Conservation (phyloP, 2,113 vertebrate species). For the Grammomys surdaster region DNA sequence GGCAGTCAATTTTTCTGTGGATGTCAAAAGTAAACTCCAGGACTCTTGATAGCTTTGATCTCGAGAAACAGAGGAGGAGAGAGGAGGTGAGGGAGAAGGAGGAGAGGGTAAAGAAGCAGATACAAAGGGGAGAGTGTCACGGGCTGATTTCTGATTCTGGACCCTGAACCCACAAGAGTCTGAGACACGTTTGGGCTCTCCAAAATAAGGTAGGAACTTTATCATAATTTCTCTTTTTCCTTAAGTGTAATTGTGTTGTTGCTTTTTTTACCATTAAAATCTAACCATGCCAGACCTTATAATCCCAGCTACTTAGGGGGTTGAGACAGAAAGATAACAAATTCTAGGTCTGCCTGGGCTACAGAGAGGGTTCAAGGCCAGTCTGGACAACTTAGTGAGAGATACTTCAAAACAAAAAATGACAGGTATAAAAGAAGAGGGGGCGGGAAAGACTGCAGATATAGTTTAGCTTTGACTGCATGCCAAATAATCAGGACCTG, state of each 20-base stretch:
- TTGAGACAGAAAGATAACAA: not conserved
- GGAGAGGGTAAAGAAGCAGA: not conserved
- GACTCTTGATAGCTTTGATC: not conserved
- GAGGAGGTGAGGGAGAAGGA: not conserved
- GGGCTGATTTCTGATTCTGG: not conserved
- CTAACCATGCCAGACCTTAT: not conserved
- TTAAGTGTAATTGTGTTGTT: conserved; percentile 12
- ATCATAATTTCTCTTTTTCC: conserved; percentile 10
- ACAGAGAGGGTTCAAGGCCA: not conserved
- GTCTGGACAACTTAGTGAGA: not conserved
- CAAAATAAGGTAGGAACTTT: not conserved
- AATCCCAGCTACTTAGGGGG: not conserved
- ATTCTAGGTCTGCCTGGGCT: not conserved
- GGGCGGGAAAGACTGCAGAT: not conserved
- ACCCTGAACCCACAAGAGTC: not conserved
- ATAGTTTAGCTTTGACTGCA: not conserved
- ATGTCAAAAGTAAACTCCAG: not conserved
- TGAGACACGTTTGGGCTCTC: not conserved
- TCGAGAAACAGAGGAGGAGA: not conserved
- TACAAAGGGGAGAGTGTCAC: not conserved
- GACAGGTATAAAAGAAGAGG: not conserved
- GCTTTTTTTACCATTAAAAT: not conserved
- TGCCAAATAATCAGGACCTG: not conserved
- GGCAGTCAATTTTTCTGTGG: not conserved
- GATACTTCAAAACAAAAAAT: not conserved